A percentile compares a stretch with the other conserved stretches of the same genome.
These are phyloP conservation scores for Huso huso DNA, from an alignment of 2,797 vertebrate genomes.

Conservation along the genomic window DNA sequence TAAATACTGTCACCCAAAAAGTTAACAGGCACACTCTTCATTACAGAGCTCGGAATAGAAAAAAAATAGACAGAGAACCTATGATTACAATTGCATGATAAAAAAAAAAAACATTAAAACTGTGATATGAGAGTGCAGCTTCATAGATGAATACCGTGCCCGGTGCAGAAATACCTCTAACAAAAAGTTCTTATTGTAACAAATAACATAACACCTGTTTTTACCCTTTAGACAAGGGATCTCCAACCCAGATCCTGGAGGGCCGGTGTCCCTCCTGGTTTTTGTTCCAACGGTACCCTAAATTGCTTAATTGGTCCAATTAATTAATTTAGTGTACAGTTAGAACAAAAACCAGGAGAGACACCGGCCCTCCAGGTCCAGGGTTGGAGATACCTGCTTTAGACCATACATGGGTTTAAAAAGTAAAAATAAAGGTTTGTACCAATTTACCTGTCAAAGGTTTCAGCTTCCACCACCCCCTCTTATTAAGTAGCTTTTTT, in stretches of 20 bases:
- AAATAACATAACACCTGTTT: constrained; percentile 48
- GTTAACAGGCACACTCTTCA: constrained; percentile 47
- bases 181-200: constrained; percentile 41
- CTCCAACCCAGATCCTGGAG: no score
- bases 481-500: constrained; percentile 13
- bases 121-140: constrained; percentile 68
- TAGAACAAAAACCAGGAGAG: no score
- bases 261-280: no score
- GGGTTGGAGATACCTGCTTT: no score
- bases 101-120: constrained; percentile 52
- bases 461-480: no score
- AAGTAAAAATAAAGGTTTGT: constrained; percentile 14
- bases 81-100: constrained; percentile 63
- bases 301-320: no score
- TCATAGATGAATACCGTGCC: constrained; percentile 64
- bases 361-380: no score
- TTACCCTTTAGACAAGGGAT: constrained; percentile 20
- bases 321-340: no score
- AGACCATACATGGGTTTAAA: constrained; percentile 28
- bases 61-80: constrained; percentile 33
- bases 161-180: constrained; percentile 71
- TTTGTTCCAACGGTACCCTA: no score
- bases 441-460: constrained; percentile 3
- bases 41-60: constrained; percentile 40
- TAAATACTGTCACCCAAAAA: constrained; percentile 61